Evolutionary conservation across 1,140 invertebrate species (phyloP).

Genomic region (Lerema accius): DNA sequence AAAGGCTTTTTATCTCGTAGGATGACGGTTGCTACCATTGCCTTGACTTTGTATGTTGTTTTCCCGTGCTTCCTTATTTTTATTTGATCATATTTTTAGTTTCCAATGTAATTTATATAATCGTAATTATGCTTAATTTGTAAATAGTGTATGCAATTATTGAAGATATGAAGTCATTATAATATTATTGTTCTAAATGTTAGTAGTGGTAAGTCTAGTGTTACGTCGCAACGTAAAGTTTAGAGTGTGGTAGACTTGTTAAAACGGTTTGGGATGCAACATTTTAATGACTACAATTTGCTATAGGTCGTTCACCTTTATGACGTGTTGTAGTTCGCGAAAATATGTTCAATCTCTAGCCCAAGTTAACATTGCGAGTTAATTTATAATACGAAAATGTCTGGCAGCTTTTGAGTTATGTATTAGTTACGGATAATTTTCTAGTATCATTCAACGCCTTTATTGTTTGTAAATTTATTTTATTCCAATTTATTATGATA

Average conservation of each 20-base stretch:
- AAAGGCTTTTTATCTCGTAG: too few species aligned
- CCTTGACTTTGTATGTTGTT: neutral
- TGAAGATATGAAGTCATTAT: neutral
- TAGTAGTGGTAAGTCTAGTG: neutral
- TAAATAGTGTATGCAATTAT: neutral
- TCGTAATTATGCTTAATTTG: neutral
- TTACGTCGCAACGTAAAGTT: neutral
- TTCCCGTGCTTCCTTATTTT: neutral
- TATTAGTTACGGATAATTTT: neutral
- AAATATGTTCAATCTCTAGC: neutral
- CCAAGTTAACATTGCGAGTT: neutral
- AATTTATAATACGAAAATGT: neutral
- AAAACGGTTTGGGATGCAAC: neutral
- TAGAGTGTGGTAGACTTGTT: neutral
- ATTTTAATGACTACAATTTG: too few species aligned
- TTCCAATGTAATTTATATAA: neutral
- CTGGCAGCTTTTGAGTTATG: neutral
- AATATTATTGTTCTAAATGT: neutral
- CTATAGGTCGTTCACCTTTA: too few species aligned
- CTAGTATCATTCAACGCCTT: neutral
- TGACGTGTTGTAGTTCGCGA: neutral
- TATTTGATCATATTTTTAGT: neutral
- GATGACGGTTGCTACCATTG: too few species aligned
- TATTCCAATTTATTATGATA: too few species aligned
- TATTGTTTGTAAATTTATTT: neutral